A percentile compares a stretch with the other conserved stretches of the same genome.
Conservation (phyloP, 2,113 vertebrate genomes). For the Microcebus griseorufus region DNA sequence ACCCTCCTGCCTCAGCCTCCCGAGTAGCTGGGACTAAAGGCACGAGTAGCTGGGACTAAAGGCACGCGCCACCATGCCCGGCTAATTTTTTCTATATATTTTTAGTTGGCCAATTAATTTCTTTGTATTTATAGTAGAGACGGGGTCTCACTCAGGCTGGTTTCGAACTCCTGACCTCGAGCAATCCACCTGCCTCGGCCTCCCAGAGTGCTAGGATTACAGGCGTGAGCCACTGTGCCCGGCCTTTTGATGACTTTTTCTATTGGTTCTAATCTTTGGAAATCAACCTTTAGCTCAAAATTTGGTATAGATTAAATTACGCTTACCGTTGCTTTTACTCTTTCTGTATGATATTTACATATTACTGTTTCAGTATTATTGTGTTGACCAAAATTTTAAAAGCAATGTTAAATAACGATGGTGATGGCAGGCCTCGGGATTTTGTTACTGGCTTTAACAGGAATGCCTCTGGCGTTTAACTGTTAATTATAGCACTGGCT, state of each 20-base stretch:
- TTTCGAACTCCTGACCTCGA: too few relatives aligned
- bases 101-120: too few relatives aligned
- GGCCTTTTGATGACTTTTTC: background rate
- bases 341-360: background rate
- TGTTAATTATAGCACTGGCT: constrained; percentile 25
- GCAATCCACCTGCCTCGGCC: too few relatives aligned
- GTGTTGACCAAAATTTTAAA: background rate
- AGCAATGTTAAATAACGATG: background rate
- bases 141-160: too few relatives aligned
- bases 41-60: too few relatives aligned
- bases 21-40: too few relatives aligned
- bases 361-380: background rate
- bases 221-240: too few relatives aligned
- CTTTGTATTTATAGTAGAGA: too few relatives aligned
- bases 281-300: background rate
- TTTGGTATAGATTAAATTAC: background rate
- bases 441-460: constrained; percentile 1
- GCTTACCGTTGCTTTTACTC: background rate
- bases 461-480: background rate
- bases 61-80: too few relatives aligned
- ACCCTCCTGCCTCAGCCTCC: too few relatives aligned
- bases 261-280: constrained; percentile 20
- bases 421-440: background rate
- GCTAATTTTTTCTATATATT: too few relatives aligned
- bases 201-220: too few relatives aligned